phyloP scores from a whole-genome alignment of 2,113 vertebrate species.

The Percopsis transmontana region DNA sequence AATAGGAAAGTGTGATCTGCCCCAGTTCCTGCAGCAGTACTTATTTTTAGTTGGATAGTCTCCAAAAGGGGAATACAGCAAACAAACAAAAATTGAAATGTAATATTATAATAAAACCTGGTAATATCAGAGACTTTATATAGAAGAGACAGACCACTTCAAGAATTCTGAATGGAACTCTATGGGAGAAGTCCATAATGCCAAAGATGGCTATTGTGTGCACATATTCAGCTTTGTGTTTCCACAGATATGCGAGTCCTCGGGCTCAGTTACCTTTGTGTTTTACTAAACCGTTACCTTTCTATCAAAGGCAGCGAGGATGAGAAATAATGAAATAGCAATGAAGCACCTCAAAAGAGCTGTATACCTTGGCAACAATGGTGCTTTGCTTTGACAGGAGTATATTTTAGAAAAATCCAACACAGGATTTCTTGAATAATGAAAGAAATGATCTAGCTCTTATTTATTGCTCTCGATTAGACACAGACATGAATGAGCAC shows the following conservation, averaged over 20 bases:
- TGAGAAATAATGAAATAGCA: conserved; percentile 6
- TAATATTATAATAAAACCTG: too few relatives aligned
- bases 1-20: conserved; percentile 64
- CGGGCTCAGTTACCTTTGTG: not conserved
- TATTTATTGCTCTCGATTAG: conserved; percentile 9
- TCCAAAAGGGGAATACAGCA: too few relatives aligned
- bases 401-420: not conserved
- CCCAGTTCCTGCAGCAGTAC: conserved; percentile 20
- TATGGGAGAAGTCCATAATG: too few relatives aligned
- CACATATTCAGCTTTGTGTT: not conserved
- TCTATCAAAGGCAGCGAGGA: conserved; percentile 12
- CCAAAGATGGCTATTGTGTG: not conserved
- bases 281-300: not conserved
- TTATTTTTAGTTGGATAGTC: conserved; percentile 28
- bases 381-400: not conserved
- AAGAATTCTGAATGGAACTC: too few relatives aligned
- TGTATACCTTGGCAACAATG: not conserved
- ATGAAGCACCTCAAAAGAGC: not conserved
- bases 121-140: too few relatives aligned
- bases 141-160: too few relatives aligned
- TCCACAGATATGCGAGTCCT: conserved; percentile 1
- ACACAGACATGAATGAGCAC: not conserved
- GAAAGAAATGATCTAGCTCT: not conserved
- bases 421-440: not conserved
- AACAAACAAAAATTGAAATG: too few relatives aligned